A percentile compares a stretch with the other conserved stretches of the same genome.
Evolutionary conservation across 2,113 vertebrate species (phyloP).

Genomic region (Carlito syrichta): DNA sequence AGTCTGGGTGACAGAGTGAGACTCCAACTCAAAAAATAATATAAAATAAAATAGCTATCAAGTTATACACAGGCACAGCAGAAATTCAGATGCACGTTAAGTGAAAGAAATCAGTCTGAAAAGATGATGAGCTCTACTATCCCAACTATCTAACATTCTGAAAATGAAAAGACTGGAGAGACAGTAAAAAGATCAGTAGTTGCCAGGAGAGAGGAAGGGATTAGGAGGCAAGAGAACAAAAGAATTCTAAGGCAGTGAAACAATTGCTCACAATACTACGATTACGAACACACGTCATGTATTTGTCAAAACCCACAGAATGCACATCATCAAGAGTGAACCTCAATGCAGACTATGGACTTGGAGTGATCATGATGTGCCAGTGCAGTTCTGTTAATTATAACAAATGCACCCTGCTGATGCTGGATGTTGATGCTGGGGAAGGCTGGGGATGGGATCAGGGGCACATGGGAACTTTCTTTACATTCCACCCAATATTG

Average conservation of each 20-base stretch:
- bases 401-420: neutral
- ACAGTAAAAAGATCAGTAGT: neutral
- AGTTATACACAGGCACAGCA: neutral
- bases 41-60: no score
- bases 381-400: neutral
- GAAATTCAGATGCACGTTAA: neutral
- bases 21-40: no score
- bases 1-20: no score
- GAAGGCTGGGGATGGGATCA: neutral
- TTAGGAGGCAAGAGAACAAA: no score
- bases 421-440: rapidly evolving
- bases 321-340: neutral
- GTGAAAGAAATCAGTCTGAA: neutral
- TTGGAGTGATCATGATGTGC: neutral
- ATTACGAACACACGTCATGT: neutral
- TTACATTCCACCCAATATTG: neutral
- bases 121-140: neutral
- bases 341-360: neutral
- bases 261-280: neutral
- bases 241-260: neutral
- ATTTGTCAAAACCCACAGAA: neutral
- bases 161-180: neutral
- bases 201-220: neutral
- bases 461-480: neutral
- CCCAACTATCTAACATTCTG: neutral